phyloP scores from a whole-genome alignment of 2,113 vertebrate species.

The Pseudopipra pipra region DNA sequence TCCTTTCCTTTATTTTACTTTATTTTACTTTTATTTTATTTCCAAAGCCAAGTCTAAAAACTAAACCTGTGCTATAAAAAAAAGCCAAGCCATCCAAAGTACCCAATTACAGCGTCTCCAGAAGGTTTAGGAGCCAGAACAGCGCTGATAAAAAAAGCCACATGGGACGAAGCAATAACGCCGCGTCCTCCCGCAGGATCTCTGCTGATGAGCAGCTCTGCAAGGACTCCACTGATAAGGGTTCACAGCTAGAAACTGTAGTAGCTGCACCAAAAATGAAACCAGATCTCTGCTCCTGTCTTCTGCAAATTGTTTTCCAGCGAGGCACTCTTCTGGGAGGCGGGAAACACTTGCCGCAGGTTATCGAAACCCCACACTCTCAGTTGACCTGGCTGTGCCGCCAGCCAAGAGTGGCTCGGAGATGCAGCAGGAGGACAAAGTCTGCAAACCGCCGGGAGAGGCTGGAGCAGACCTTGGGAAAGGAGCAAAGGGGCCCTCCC shows the following conservation, averaged over 20 bases:
- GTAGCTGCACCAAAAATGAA: conserved; percentile 46
- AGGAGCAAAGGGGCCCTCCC: not conserved
- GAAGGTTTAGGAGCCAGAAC: conserved; percentile 31
- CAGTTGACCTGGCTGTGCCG: not conserved
- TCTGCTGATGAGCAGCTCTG: conserved; percentile 27
- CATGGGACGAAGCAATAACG: conserved; percentile 35
- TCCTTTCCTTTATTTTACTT: not conserved
- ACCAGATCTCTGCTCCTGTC: conserved; percentile 14
- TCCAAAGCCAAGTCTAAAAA: not conserved
- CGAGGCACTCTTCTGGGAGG: not conserved
- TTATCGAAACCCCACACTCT: not conserved
- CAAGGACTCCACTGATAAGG: not conserved
- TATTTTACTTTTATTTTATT: not conserved
- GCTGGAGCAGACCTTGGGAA: not conserved
- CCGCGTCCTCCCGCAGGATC: not conserved
- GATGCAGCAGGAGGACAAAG: not conserved
- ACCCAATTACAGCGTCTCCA: not conserved
- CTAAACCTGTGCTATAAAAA: not conserved
- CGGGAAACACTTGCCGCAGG: not conserved
- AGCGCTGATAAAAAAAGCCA: conserved; percentile 19
- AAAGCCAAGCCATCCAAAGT: not conserved
- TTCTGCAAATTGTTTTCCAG: conserved; percentile 18
- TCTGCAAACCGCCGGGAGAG: not conserved
- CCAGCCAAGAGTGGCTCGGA: not conserved
- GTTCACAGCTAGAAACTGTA: not conserved